phyloP scores from a whole-genome alignment of 2,888 invertebrate species.

The Plagodis dolabraria region DNA sequence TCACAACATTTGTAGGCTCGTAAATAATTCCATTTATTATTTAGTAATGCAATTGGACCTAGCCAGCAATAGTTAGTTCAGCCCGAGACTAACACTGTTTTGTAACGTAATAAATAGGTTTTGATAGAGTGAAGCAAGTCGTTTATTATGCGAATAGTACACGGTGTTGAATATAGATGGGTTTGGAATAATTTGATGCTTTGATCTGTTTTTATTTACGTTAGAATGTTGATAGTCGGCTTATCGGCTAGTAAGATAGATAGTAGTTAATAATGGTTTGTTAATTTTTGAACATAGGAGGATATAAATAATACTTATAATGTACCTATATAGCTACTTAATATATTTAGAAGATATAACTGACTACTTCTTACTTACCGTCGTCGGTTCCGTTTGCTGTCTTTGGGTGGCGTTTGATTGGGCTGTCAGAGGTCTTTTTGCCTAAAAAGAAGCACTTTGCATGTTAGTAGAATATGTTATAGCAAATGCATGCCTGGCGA shows the following conservation, averaged over 20 bases:
- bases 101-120: slow-evolving; percentile 55
- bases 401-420: no score
- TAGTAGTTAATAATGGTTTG: no score
- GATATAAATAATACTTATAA: no score
- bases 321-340: no score
- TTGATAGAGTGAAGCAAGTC: slow-evolving; percentile 46
- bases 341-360: no score
- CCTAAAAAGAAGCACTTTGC: no score
- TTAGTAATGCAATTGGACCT: slow-evolving; percentile 45
- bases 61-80: slow-evolving; percentile 36
- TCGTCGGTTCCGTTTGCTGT: no score
- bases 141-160: slow-evolving; percentile 42
- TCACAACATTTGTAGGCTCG: slow-evolving; percentile 31
- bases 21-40: slow-evolving; percentile 54
- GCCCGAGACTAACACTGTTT: slow-evolving; percentile 46
- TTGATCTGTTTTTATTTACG: slow-evolving; percentile 3
- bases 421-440: no score
- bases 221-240: neutral
- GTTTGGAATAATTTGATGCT: slow-evolving; percentile 30
- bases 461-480: no score
- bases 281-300: no score
- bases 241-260: neutral
- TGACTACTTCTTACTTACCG: no score
- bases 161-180: slow-evolving; percentile 34
- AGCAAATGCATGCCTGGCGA: no score